Conservation (phyloP, 2,113 vertebrate genomes). For the Eudorcas thomsonii region DNA sequence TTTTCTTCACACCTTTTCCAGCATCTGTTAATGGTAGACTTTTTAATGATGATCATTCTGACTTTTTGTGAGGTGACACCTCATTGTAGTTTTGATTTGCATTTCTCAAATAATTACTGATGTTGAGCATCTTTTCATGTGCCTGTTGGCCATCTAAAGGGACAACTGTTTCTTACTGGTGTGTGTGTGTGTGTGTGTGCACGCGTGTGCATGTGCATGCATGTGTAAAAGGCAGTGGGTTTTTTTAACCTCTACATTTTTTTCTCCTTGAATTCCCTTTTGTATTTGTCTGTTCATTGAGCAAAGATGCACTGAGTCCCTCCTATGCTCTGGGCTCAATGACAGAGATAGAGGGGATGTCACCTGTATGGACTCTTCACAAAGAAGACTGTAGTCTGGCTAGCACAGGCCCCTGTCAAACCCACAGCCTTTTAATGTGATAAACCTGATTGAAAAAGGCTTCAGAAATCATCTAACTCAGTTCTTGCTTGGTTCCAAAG, state of each 20-base stretch:
- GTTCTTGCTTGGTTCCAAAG: background rate
- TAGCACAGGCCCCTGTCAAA: background rate
- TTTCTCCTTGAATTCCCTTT: background rate
- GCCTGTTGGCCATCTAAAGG: background rate
- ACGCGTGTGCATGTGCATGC: fast-evolving
- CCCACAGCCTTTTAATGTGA: background rate
- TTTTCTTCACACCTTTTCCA: background rate
- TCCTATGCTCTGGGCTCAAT: background rate
- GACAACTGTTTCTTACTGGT: background rate
- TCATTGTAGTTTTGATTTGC: background rate
- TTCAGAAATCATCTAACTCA: background rate
- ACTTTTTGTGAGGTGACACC: background rate
- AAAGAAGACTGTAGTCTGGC: background rate
- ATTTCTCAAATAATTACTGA: background rate
- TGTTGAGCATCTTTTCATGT: background rate
- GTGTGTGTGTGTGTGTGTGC: background rate
- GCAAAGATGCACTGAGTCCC: background rate
- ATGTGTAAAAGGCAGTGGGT: background rate
- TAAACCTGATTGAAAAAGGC: background rate
- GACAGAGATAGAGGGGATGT: background rate
- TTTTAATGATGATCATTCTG: background rate
- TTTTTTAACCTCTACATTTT: background rate
- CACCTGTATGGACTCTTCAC: background rate
- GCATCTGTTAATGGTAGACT: background rate
- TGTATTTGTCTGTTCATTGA: background rate